These are phyloP conservation scores for Idaea dimidiata DNA, from an alignment of 2,888 invertebrate species.

Conservation along the genomic window DNA sequence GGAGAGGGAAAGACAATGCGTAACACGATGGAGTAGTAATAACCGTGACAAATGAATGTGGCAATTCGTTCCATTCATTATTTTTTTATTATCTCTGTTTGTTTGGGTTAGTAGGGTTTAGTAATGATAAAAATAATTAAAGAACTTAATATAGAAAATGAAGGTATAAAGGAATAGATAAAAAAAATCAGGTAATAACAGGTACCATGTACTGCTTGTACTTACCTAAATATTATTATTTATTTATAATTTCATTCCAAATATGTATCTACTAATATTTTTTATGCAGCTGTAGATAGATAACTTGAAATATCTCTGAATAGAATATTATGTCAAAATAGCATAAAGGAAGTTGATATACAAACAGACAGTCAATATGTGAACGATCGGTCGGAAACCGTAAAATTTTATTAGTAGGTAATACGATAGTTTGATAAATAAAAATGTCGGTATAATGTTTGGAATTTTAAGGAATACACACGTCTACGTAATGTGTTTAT, in stretches of 20 bases:
- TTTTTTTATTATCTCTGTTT: not conserved
- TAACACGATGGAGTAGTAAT: not conserved
- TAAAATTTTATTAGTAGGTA: conserved; percentile 1
- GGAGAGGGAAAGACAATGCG: not conserved
- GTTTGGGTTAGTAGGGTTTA: not conserved
- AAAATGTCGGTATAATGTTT: not conserved
- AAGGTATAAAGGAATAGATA: not conserved
- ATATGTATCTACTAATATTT: too few relatives aligned
- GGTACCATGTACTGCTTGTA: too few relatives aligned
- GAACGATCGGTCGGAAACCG: not conserved
- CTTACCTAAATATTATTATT: too few relatives aligned
- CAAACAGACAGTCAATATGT: not conserved
- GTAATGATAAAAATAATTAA: not conserved
- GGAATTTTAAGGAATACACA: not conserved
- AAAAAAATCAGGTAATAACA: too few relatives aligned
- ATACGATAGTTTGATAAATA: not conserved
- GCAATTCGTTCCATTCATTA: not conserved
- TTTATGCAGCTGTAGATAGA: too few relatives aligned
- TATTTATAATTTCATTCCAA: too few relatives aligned
- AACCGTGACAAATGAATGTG: not conserved
- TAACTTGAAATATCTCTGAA: too few relatives aligned
- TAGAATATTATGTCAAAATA: not conserved
- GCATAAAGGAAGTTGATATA: not conserved
- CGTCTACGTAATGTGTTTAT: too few relatives aligned
- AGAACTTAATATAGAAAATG: not conserved